phyloP scores from a whole-genome alignment of 2,113 vertebrate species.

The Dasypus novemcinctus region DNA sequence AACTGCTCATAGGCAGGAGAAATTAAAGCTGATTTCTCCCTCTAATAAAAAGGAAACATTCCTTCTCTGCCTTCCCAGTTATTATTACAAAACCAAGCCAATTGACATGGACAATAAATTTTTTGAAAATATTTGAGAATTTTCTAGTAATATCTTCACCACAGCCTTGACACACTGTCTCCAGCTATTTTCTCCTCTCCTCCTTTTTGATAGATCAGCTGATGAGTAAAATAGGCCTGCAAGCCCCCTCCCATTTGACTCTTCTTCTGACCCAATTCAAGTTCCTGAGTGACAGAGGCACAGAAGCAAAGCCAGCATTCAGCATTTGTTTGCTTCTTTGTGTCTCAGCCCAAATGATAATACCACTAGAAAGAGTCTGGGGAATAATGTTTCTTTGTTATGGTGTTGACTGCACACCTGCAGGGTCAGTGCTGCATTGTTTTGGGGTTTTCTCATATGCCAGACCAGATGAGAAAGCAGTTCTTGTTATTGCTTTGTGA shows the following conservation, averaged over 20 bases:
- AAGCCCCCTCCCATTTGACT: constrained; percentile 8
- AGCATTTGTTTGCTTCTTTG: constrained; percentile 69
- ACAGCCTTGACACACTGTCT: background rate
- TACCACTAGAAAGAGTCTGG: constrained; percentile 33
- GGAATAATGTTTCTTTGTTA: constrained; percentile 74
- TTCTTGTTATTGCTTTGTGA: constrained; percentile 63
- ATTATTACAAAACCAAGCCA: constrained; percentile 3
- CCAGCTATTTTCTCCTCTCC: background rate
- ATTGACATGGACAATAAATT: background rate
- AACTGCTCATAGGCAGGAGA: background rate
- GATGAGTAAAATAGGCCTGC: constrained; percentile 28
- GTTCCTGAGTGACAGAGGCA: background rate
- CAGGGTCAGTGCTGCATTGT: constrained; percentile 68
- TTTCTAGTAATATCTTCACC: background rate
- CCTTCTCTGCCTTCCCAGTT: background rate
- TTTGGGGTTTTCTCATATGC: constrained; percentile 3
- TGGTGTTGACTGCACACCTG: constrained; percentile 55
- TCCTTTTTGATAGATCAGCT: constrained; percentile 51
- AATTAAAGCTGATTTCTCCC: background rate
- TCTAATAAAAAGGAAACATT: background rate
- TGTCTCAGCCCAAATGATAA: constrained; percentile 64
- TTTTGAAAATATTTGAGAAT: background rate
- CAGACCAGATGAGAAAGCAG: constrained; percentile 67
- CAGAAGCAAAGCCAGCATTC: constrained; percentile 21
- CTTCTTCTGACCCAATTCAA: constrained; percentile 56